Percentiles rank a stretch among this genome's conserved stretches.
These are phyloP conservation scores for Elaphurus davidianus DNA, from an alignment of 2,113 vertebrate species.

Conservation along the genomic window DNA sequence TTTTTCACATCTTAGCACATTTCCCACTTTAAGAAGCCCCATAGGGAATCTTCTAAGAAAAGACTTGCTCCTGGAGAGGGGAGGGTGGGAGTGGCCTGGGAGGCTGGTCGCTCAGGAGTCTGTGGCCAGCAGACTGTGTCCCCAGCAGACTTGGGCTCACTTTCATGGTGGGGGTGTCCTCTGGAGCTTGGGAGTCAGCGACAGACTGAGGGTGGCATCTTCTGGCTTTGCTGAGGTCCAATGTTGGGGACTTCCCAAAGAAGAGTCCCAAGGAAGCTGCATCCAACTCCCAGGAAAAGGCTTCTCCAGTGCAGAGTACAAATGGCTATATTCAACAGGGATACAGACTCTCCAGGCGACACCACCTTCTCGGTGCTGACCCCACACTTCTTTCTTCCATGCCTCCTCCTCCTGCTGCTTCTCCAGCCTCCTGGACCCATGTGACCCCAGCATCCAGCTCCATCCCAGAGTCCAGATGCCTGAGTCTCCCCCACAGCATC, in stretches of 20 bases:
- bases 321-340: rapidly evolving
- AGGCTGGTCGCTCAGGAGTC: rapidly evolving
- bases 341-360: rapidly evolving
- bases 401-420: no score
- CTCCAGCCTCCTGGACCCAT: background rate
- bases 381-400: background rate
- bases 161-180: background rate
- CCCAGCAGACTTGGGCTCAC: background rate
- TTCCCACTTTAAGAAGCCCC: background rate
- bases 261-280: background rate
- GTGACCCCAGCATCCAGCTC: background rate
- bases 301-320: rapidly evolving
- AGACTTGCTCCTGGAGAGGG: background rate
- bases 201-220: no score
- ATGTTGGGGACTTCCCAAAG: background rate
- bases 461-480: background rate
- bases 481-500: rapidly evolving
- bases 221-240: background rate
- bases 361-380: rapidly evolving
- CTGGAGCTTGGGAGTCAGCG: no score
- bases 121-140: background rate
- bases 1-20: background rate
- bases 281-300: rapidly evolving
- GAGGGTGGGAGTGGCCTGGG: background rate
- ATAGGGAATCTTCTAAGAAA: background rate